phyloP scores from a whole-genome alignment of 1,140 invertebrate species.

The Chionoecetes opilio region DNA sequence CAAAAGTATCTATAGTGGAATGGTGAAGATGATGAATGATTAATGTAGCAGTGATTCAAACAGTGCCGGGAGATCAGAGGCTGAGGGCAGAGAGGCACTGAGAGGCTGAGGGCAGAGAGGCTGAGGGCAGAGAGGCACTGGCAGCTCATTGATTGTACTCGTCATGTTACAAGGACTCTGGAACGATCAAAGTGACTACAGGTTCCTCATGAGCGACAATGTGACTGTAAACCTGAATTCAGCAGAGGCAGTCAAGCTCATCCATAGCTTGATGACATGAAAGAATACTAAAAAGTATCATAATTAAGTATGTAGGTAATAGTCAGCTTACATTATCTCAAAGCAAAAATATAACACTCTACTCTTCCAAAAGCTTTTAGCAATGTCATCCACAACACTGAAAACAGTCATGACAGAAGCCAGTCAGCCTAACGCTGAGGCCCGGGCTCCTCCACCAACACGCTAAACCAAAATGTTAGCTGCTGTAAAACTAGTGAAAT shows the following conservation, averaged over 20 bases:
- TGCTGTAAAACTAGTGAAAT: neutral
- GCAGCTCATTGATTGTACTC: no score
- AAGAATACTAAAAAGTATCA: neutral
- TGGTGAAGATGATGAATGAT: neutral
- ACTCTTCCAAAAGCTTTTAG: slow-evolving; percentile 3
- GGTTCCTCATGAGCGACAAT: neutral
- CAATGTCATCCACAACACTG: slow-evolving; percentile 27
- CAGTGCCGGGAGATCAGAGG: neutral
- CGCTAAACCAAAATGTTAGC: neutral
- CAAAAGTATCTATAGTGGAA: neutral
- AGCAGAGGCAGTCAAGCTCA: neutral
- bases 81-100: no score
- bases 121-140: no score
- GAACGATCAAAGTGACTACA: neutral
- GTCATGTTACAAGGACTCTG: neutral
- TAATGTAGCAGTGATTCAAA: neutral
- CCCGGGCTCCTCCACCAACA: neutral
- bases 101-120: no score
- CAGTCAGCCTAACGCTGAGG: neutral
- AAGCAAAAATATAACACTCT: slow-evolving; percentile 30
- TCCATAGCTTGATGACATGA: neutral
- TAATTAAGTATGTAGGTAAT: neutral
- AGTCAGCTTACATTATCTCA: neutral
- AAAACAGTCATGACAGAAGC: slow-evolving; percentile 3
- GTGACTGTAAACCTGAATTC: neutral